Evolutionary conservation across 1,140 invertebrate species (phyloP), one percentile per base, ranked within the genome.

Genomic region (Zaprionus tsacasi): DNA sequence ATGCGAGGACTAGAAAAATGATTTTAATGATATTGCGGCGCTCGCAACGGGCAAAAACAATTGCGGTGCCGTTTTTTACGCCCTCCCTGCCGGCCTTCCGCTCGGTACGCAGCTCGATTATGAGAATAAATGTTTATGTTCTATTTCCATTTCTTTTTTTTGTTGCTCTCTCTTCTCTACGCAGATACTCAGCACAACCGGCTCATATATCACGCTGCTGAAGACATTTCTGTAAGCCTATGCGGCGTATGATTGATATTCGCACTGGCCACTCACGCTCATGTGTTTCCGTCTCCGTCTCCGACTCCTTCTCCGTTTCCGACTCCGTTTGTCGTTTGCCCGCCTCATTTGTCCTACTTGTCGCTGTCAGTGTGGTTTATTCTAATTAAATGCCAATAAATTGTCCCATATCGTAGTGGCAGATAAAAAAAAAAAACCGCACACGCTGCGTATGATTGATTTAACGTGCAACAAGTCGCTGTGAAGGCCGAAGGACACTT

Each of bases 11-110:
- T 80, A 88, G 87, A 75, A 83, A 91, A 91, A 88, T 92, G 76
- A 89, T 92, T 79, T 80, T 92, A 82, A 89, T 92, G 89, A 92
- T 92, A 67, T 80, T 92, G 72, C 82, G 75, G 48, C 87, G 91
- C 30, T 81, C 91, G 66, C 91, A 92, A 70, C 76, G 81, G 60
- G 76, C 83, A 63, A 89, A 82, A 80, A 89, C 89, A 76, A 91
- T 92, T 87, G 75, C 75, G 30, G 89, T 91, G 36, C 91, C 91
- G 58, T 92, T 92, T 77, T 92, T 92, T 86, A 91, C 89, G 52
- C 91, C 88, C 61, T 92, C 91, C 7, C 64, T 92, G 71, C 66
- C 86, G 54, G 87, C 86, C 59, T 89, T 92, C 45, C 78, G 78
- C 33, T 88, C 86, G 74, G 91, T 92, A 78, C 40, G 85, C 45